phyloP scores from a whole-genome alignment of 2,113 vertebrate species.

The Vulpes ferrilata region DNA sequence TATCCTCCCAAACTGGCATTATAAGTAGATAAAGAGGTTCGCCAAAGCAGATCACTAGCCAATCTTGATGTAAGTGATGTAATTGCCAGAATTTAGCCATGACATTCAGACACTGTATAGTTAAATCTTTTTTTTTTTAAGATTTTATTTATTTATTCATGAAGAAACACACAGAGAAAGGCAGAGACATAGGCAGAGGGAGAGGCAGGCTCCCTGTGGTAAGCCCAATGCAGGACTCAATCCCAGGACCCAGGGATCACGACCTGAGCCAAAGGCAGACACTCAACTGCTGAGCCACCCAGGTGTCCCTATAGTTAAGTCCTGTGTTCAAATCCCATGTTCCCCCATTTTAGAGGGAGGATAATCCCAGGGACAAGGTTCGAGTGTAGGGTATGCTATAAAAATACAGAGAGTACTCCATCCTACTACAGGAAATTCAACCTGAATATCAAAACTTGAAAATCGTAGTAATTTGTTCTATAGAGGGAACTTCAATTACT shows the following conservation, averaged over 20 bases:
- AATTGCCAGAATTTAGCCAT: neutral
- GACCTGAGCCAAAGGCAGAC: too few species aligned
- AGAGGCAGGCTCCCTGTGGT: too few species aligned
- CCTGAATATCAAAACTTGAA: neutral
- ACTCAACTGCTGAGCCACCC: too few species aligned
- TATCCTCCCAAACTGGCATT: neutral
- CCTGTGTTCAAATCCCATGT: neutral
- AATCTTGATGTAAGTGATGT: neutral
- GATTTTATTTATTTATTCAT: too few species aligned
- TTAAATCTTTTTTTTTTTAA: neutral
- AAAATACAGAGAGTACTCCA: neutral
- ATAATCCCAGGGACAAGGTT: neutral
- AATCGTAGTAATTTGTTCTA: neutral
- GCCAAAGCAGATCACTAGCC: neutral
- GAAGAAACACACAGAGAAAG: too few species aligned
- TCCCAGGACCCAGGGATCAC: too few species aligned
- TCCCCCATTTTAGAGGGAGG: neutral
- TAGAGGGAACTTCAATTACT: neutral
- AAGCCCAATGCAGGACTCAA: too few species aligned
- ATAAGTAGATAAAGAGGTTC: neutral
- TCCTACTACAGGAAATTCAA: neutral
- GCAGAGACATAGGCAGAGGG: too few species aligned
- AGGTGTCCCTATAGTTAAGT: neutral
- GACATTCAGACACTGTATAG: neutral
- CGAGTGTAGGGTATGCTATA: neutral